Evolutionary conservation across 2,888 invertebrate genomes (phyloP).

Genomic region (Dolichomitus sp.): DNA sequence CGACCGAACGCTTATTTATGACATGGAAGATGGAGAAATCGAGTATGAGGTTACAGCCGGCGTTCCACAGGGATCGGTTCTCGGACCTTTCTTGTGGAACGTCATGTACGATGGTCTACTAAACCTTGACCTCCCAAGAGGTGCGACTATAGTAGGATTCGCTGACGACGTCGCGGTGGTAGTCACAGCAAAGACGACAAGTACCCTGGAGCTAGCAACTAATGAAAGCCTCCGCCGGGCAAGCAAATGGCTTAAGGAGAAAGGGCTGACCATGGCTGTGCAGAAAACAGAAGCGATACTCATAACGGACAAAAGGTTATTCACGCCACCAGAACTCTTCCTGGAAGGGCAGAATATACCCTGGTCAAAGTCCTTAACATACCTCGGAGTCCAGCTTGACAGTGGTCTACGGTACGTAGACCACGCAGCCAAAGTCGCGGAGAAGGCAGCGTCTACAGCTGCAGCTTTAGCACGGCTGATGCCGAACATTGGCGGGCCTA

Average conservation of each 20-base stretch:
- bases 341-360: constrained; percentile 9
- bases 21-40: not conserved
- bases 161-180: constrained; percentile 24
- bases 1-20: not conserved
- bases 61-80: constrained; percentile 31
- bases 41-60: constrained; percentile 38
- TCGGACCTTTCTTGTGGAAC: too few relatives aligned
- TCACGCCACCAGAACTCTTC: not conserved
- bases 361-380: constrained; percentile 13
- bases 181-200: constrained; percentile 9
- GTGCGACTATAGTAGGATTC: constrained; percentile 24
- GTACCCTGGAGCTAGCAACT: not conserved
- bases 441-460: not conserved
- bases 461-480: constrained; percentile 26
- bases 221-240: constrained; percentile 16
- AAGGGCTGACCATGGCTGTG: constrained; percentile 30
- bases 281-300: constrained; percentile 49
- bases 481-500: constrained; percentile 63
- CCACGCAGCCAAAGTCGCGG: not conserved
- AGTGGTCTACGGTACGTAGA: not conserved
- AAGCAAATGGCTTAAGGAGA: constrained; percentile 19
- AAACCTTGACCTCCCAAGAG: constrained; percentile 10
- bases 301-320: constrained; percentile 22
- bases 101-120: constrained; percentile 50
- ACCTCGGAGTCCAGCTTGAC: constrained; percentile 13